A percentile compares a stretch with the other conserved stretches of the same genome.
Evolutionary conservation across 1,140 invertebrate species (phyloP).

Genomic region (Muscidifurax raptorellus): DNA sequence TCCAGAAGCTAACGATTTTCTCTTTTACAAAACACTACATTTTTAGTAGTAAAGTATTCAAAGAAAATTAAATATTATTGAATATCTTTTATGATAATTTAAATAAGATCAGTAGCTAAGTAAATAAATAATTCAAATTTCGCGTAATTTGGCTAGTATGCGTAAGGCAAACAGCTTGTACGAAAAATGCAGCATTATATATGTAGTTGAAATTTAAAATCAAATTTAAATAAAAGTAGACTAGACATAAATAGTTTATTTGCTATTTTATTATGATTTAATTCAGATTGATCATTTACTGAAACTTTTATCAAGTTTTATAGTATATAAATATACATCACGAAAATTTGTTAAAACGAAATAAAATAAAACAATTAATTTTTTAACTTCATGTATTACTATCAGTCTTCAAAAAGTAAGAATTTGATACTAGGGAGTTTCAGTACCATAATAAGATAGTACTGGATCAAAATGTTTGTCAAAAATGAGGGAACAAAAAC

Average conservation of each 20-base stretch:
- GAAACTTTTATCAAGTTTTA: conserved; percentile 33
- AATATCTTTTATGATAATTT: conserved; percentile 30
- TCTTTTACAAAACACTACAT: conserved; percentile 56
- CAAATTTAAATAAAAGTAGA: conserved; percentile 60
- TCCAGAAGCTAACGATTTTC: conserved; percentile 59
- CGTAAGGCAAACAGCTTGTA: neutral
- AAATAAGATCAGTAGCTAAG: neutral
- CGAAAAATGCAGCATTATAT: conserved; percentile 35
- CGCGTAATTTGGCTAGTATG: conserved; percentile 19
- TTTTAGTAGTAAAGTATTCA: conserved; percentile 23
- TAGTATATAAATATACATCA: conserved; percentile 4
- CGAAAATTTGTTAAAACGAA: neutral
- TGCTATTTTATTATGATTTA: conserved; percentile 11
- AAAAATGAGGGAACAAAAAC: conserved; percentile 41
- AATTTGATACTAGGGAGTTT: conserved; percentile 20
- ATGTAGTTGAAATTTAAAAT: conserved; percentile 5
- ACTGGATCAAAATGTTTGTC: conserved; percentile 30
- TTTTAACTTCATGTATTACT: conserved; percentile 51
- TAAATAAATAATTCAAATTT: conserved; percentile 2
- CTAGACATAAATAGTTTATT: conserved; percentile 62
- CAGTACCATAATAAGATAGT: neutral
- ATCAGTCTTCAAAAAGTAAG: conserved; percentile 65
- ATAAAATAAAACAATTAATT: neutral
- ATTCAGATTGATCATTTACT: neutral
- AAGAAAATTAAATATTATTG: conserved; percentile 61